Evolutionary conservation across 2,797 vertebrate genomes (phyloP), one percentile per base, ranked within the genome.

Genomic region (Sparidentex hasta): DNA sequence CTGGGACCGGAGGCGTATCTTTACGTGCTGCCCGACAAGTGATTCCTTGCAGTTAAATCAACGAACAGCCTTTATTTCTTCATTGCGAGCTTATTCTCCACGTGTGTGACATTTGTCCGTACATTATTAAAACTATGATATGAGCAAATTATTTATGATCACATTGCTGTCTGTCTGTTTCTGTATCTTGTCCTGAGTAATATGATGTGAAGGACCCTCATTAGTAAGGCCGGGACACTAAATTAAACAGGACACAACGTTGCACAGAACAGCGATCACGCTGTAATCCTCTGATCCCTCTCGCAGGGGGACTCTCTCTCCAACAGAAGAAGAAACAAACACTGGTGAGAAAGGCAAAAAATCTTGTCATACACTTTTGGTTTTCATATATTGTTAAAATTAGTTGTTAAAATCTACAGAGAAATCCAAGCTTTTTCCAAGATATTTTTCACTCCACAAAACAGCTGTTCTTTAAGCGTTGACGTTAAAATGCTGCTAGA

Each of bases 241-340:
- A 80, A 78, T 80, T 80, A 71, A 78, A 80, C 58, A 81, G 70
- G 71, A 80, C 12, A 6, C 1, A 13, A 59, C 59, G 73, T 23
- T 65, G 59, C 50, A 62, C 59, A 65, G 29, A 57, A 4, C 38
- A 63, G 43, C 65, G 63, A 52, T 74, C 52, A 73, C 68, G 69
- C 54, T 73, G 68, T 20, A 64, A 61, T 43, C 62, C 54, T 58
- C 63, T 50, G 47, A 61, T 73, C 23, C 67, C 23, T 70, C 33
- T 64, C 23, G n/a, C 41, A 54, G 33, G 21, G 14, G 9, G 38
- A 33, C 23, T 71, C 14, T 47, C 56, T n/a, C 7, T 41, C 14
- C 61, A 72, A 38, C 7, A 69, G 18, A 33, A 58, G 55, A 27
- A 43, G 8, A 41, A 47, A 46, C 21, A 69, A 46, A 71, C 13